Conservation (phyloP, 2,797 vertebrate species). For the Poecilia velifera region DNA sequence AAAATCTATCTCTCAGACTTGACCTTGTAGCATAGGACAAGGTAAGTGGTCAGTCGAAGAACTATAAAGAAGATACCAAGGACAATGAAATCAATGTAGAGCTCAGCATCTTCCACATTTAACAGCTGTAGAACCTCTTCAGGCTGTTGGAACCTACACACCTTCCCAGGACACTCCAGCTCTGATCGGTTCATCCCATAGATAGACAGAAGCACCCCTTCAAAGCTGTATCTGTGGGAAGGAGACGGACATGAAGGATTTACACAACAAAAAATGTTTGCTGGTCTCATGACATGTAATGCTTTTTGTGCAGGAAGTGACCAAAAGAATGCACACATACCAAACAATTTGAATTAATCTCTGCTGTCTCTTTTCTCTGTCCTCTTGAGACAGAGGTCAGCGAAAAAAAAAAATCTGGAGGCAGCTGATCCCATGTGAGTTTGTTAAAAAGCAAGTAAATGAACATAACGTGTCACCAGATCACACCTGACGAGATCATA, state of each 20-base stretch:
- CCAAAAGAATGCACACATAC: not conserved
- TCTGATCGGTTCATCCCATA: constrained; percentile 94
- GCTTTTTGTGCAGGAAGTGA: not conserved
- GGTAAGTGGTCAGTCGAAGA: constrained; percentile 90
- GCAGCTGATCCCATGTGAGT: too few relatives aligned
- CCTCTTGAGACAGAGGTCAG: too few relatives aligned
- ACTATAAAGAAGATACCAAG: constrained; percentile 91
- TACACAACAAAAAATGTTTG: not conserved
- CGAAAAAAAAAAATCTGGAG: too few relatives aligned
- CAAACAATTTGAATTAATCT: not conserved
- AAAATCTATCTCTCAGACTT: constrained; percentile 90
- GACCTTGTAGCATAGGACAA: constrained; percentile 93
- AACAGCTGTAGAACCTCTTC: constrained; percentile 89
- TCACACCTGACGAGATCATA: too few relatives aligned
- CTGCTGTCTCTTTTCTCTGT: not conserved
- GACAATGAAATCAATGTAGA: constrained; percentile 94
- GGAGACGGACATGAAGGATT: not conserved
- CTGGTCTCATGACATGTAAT: not conserved
- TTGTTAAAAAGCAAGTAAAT: too few relatives aligned
- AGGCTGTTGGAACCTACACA: constrained; percentile 90
- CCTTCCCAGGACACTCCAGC: constrained; percentile 86
- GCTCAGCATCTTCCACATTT: constrained; percentile 92
- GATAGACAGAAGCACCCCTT: constrained; percentile 94
- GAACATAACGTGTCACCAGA: too few relatives aligned
- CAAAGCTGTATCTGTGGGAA: constrained; percentile 90